These are phyloP conservation scores for Temnothorax curvispinosus DNA, from an alignment of 1,140 invertebrate species.

Conservation along the genomic window DNA sequence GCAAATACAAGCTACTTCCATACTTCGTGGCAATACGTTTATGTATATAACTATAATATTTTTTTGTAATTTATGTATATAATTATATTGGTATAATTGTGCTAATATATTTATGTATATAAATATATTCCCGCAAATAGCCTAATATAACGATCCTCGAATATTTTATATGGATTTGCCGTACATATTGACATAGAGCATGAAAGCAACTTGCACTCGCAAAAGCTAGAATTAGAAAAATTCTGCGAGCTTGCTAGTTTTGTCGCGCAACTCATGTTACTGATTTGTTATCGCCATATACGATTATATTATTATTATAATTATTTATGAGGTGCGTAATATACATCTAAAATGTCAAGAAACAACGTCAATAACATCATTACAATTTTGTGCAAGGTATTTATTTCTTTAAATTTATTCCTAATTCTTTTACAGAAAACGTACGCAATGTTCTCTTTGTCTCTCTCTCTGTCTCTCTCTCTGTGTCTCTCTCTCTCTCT, in stretches of 20 bases:
- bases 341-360: neutral
- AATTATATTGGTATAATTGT: neutral
- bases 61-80: neutral
- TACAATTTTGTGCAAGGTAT: conserved; percentile 1
- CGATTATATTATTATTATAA: conserved; percentile 20
- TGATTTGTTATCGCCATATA: conserved; percentile 29
- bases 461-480: neutral
- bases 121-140: neutral
- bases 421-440: neutral
- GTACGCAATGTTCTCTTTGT: neutral
- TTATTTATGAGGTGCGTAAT: neutral
- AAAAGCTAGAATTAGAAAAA: neutral
- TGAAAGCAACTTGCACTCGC: conserved; percentile 6
- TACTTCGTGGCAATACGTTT: neutral
- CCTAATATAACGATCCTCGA: neutral
- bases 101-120: conserved; percentile 1
- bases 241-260: neutral
- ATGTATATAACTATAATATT: neutral
- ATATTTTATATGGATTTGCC: neutral
- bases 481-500: too few relatives aligned
- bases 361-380: neutral
- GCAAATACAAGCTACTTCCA: neutral
- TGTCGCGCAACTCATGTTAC: neutral
- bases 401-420: neutral
- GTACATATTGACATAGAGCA: neutral